Percentiles rank a stretch among this genome's conserved stretches.
Evolutionary conservation across 2,888 invertebrate genomes (phyloP).

Genomic region (Lacanobia oleracea): DNA sequence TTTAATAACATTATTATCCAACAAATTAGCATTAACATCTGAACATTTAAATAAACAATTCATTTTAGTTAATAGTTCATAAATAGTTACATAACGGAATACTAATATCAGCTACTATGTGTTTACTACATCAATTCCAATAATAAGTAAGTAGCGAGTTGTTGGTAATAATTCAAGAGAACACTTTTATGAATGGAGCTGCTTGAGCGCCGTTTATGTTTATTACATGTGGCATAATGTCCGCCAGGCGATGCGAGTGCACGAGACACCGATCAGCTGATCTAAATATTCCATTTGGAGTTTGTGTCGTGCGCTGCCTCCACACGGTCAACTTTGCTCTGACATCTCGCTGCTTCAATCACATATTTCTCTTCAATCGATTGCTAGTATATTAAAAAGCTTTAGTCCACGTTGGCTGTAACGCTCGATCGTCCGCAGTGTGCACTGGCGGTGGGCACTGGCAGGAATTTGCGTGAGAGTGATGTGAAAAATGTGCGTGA

Average conservation of each 20-base stretch:
- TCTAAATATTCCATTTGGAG: constrained; percentile 62
- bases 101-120: constrained; percentile 68
- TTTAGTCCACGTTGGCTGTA: constrained; percentile 22
- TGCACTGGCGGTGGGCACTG: constrained; percentile 15
- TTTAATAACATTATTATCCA: constrained; percentile 58
- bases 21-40: constrained; percentile 62
- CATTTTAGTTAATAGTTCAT: constrained; percentile 61
- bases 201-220: constrained; percentile 76
- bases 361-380: constrained; percentile 28
- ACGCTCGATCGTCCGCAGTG: constrained; percentile 12
- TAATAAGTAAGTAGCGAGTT: constrained; percentile 68
- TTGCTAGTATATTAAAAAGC: constrained; percentile 24
- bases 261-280: constrained; percentile 63
- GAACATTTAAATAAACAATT: constrained; percentile 66
- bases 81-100: constrained; percentile 66
- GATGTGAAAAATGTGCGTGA: constrained; percentile 60
- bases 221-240: constrained; percentile 77
- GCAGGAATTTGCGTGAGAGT: constrained; percentile 63
- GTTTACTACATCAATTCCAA: constrained; percentile 78
- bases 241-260: constrained; percentile 57
- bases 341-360: constrained; percentile 35
- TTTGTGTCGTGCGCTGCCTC: constrained; percentile 56
- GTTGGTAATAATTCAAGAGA: constrained; percentile 78
- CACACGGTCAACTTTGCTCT: constrained; percentile 55
- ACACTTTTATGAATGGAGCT: constrained; percentile 82